Percentiles rank a stretch among this genome's conserved stretches.
phyloP scores from a whole-genome alignment of 2,888 invertebrate species.

The Criorhina ranunculi region DNA sequence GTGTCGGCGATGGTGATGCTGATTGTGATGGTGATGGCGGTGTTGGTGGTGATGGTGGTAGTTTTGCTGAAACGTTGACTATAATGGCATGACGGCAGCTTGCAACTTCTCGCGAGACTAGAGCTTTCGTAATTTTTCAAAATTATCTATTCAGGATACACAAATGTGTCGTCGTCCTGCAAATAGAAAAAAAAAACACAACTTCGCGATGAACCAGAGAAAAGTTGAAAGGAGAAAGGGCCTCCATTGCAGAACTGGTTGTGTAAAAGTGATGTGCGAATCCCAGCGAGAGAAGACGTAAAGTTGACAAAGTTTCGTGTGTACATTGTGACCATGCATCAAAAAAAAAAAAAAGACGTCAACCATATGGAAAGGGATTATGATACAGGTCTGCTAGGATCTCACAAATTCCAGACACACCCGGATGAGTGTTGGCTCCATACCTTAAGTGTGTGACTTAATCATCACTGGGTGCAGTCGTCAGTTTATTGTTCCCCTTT shows the following conservation, averaged over 20 bases:
- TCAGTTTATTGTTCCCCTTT: constrained; percentile 37
- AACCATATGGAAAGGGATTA: neutral
- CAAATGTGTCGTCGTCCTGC: constrained; percentile 54
- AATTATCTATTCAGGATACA: constrained; percentile 72
- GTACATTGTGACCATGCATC: neutral
- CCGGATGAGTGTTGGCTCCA: constrained; percentile 34
- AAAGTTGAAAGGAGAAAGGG: constrained; percentile 26
- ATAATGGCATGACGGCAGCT: constrained; percentile 33
- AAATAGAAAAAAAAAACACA: constrained; percentile 41
- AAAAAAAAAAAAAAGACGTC: constrained; percentile 2
- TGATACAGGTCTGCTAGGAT: constrained; percentile 16
- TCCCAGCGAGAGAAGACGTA: neutral
- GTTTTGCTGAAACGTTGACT: constrained; percentile 1
- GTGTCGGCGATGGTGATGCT: neutral
- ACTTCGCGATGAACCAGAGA: neutral
- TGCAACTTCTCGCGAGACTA: constrained; percentile 57
- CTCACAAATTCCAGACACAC: constrained; percentile 40
- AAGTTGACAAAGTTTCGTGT: constrained; percentile 15
- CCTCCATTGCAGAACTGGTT: constrained; percentile 19
- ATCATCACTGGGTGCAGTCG: constrained; percentile 59
- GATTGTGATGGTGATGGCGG: too few relatives aligned
- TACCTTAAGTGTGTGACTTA: constrained; percentile 51
- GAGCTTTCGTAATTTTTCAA: constrained; percentile 65
- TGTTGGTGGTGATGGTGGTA: neutral
- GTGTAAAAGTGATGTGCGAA: constrained; percentile 34